A percentile compares a stretch with the other conserved stretches of the same genome.
These are phyloP conservation scores for Seriola dumerili DNA, from an alignment of 2,113 vertebrate species.

Conservation along the genomic window DNA sequence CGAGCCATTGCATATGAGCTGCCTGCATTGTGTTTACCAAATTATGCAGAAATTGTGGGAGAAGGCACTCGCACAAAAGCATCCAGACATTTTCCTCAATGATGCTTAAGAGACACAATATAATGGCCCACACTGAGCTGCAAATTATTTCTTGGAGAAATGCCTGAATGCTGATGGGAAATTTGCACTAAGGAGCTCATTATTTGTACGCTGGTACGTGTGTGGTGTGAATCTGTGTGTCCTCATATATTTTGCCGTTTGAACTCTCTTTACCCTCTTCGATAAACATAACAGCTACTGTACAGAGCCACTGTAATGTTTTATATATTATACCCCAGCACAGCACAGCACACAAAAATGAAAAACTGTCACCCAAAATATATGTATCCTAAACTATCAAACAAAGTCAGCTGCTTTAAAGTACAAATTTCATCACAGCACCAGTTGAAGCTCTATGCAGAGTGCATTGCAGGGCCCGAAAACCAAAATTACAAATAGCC, in stretches of 20 bases:
- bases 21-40: conserved; percentile 35
- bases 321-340: not conserved
- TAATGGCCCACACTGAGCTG: conserved; percentile 2
- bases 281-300: conserved; percentile 25
- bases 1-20: conserved; percentile 8
- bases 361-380: not conserved
- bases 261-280: conserved; percentile 16
- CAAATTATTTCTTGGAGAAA: conserved; percentile 50
- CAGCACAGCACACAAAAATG: not conserved
- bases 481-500: conserved; percentile 13
- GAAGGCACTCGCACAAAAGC: conserved; percentile 17
- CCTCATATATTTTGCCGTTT: not conserved
- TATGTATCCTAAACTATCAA: not conserved
- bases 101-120: conserved; percentile 28
- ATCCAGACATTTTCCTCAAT: conserved; percentile 23
- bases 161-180: conserved; percentile 44
- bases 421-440: not conserved
- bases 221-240: not conserved
- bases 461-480: not conserved
- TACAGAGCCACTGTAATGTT: not conserved
- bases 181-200: conserved; percentile 36
- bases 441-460: not conserved
- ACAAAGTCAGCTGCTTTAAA: not conserved
- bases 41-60: conserved; percentile 39
- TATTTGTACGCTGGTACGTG: conserved; percentile 19